These are phyloP conservation scores for Piscicola geometra DNA, from an alignment of 2,888 invertebrate genomes.

Conservation along the genomic window DNA sequence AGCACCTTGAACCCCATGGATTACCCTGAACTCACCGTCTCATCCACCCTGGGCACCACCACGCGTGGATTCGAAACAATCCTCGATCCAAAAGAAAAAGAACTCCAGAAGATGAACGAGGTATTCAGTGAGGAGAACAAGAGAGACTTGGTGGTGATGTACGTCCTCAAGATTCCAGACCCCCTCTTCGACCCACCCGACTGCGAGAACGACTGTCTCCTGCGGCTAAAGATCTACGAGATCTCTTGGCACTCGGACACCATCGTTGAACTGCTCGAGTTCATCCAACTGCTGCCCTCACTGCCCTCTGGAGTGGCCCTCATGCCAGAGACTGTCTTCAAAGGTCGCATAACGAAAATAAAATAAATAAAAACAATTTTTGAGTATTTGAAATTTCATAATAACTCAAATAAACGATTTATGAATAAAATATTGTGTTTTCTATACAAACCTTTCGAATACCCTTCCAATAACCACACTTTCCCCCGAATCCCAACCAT, in stretches of 20 bases:
- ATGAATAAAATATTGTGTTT: neutral
- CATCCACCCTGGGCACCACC: too few species aligned
- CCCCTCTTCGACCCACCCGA: constrained; percentile 13
- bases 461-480: too few species aligned
- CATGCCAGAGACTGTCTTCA: constrained; percentile 6
- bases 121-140: constrained; percentile 15
- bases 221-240: constrained; percentile 16
- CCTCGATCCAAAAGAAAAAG: neutral
- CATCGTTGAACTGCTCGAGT: constrained; percentile 12
- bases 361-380: too few species aligned
- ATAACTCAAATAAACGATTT: neutral
- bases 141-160: neutral
- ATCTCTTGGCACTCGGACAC: constrained; percentile 27
- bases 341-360: neutral
- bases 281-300: constrained; percentile 2
- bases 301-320: neutral
- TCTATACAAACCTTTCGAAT: too few species aligned
- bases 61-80: too few species aligned
- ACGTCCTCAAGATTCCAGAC: constrained; percentile 22
- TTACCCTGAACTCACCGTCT: too few species aligned
- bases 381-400: too few species aligned
- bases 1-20: too few species aligned
- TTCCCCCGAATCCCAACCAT: too few species aligned
- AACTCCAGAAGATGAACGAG: constrained; percentile 18
- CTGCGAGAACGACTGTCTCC: constrained; percentile 16